Evolutionary conservation across 2,113 vertebrate genomes (phyloP), one percentile per base, ranked within the genome.

Genomic region (Amphilophus citrinellus): DNA sequence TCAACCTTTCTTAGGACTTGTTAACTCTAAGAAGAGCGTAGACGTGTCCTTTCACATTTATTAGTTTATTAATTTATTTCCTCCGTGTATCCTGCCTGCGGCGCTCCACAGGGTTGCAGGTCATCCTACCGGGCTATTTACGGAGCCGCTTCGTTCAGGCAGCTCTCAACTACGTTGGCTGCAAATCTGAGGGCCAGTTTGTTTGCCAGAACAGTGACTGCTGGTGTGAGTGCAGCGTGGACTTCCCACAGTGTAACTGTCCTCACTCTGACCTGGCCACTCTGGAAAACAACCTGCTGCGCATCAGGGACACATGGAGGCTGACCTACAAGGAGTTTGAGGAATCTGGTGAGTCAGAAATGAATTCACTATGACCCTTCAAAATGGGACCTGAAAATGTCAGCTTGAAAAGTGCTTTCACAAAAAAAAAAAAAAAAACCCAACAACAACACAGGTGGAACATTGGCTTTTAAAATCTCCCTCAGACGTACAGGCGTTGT

Each of bases 91-190:
- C 10, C 24, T 42, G 27, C 82, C 14, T 78, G 62, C 53, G 61
- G 5, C 0, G n/a, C 86, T 1, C 32, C 24, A 10, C 94, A 99
- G 98, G 98, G 79, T 95, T 99, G 84, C 98, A 99, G 96, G 97
- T 95, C 0, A 95, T 99, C 92, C 95, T 99, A 9, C 98, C 98
- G 0, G 91, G 92, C 37, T 96, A 99, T 94, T 91, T 99, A 87
- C 96, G 95, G 13, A 96, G 96, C 80, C 91, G 95, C 35, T 99
- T 99, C 10, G 97, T 99, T 83, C 96, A 96, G 0, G 98, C 98
- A 0, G 98, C 98, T 0, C 97, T 99, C 75, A 96, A 97, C 95
- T 99, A 99, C 92, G 97, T 99, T 13, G 97, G 97, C 56, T 99
- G 98, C 92, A 97, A 97, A 93, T 97, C 97, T 0, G 97, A 97